Base-by-base conservation (phyloP, 2,888 invertebrate genomes). In the Scaptomyza cyrtandrae region DNA sequence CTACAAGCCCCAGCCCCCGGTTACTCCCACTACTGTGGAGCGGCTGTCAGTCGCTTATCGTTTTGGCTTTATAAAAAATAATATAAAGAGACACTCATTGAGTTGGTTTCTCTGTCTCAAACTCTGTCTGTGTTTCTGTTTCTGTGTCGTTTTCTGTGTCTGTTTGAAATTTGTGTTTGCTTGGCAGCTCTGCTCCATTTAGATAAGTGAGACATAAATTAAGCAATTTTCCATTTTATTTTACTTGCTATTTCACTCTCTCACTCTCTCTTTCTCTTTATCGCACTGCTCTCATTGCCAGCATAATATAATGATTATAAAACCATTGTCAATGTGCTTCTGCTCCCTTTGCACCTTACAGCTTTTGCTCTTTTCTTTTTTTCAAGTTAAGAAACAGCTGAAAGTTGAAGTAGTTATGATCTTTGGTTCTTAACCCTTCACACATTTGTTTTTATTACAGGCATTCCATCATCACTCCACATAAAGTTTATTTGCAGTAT, bases 171-270 rank as follows among this genome's bases (percentile, higher is more conserved):
- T 53, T 64, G 71, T 66, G 52, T 56, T 61, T 37, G 41, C 56
- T 54, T 73, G 73, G 70, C 73, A 65, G 57, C 72, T 50, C 59
- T 86, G 88, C 88, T 88, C 88, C 88, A 84, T 88, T 84, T 88
- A 88, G 88, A 84, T 84, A 85, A 85, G 83, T 83, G 84, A 83
- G 80, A 88, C 86, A 85, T 85, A 85, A 85, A 85, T 85, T 85
- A 85, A 85, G 86, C 83, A 85, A 85, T 88, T 85, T 85, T 88
- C 78, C 75, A 79, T 84, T 39, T 84, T 74, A 80, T 82, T 75
- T 75, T 33, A 31, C 49, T 66, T 39, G 59, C 55, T 49, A 9
- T 43, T 59, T 58, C 52, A 67, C 35, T 45, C 63, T 9, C 33
- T 10, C 19, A 19, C 33, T 41, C 54, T 10, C 24, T 11, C 16